phyloP scores from a whole-genome alignment of 2,888 invertebrate genomes.

The Cryptocephalus primarius region DNA sequence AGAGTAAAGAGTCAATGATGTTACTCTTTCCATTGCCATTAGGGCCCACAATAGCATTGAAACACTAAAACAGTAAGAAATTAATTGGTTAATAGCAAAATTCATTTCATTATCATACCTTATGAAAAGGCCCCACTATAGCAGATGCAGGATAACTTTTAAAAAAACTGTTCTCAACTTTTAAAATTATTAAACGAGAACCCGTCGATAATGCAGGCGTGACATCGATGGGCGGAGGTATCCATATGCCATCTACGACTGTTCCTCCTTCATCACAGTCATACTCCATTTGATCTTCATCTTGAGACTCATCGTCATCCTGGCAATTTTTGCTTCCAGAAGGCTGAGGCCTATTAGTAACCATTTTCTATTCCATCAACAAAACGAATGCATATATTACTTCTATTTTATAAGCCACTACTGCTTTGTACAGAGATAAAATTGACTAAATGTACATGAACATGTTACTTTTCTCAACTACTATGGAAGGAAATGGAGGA shows the following conservation, averaged over 20 bases:
- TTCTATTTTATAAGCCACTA: too few species aligned
- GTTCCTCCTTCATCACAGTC: slow-evolving; percentile 55
- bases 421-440: too few species aligned
- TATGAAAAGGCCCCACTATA: slow-evolving; percentile 88
- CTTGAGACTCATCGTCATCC: too few species aligned
- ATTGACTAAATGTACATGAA: too few species aligned
- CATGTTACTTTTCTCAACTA: too few species aligned
- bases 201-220: slow-evolving; percentile 56
- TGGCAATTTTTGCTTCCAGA: too few species aligned
- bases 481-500: too few species aligned
- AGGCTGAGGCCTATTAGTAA: too few species aligned
- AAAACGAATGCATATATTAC: too few species aligned
- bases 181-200: slow-evolving; percentile 79
- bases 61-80: slow-evolving; percentile 54
- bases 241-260: slow-evolving; percentile 62
- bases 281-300: too few species aligned
- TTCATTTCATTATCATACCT: slow-evolving; percentile 44
- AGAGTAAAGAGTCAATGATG: slow-evolving; percentile 97
- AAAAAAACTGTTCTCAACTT: slow-evolving; percentile 87
- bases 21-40: slow-evolving; percentile 99
- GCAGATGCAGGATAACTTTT: slow-evolving; percentile 89
- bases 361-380: too few species aligned
- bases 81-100: background rate
- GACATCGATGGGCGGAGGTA: slow-evolving; percentile 65
- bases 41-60: slow-evolving; percentile 93